Conservation (phyloP, 2,113 vertebrate genomes). For the Pungitius pungitius region DNA sequence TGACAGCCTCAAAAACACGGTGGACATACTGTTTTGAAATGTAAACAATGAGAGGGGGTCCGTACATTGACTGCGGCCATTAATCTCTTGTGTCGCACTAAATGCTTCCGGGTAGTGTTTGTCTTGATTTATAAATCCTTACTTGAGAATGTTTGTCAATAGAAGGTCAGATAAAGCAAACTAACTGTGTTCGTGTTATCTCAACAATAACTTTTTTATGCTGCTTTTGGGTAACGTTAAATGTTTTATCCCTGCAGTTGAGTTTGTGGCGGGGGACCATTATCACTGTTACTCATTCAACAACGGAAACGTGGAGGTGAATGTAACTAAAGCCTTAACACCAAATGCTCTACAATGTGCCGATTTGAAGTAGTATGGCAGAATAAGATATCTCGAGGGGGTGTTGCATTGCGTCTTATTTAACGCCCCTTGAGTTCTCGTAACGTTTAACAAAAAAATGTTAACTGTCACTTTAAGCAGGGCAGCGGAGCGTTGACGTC, state of each 20-base stretch:
- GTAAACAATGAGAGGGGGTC: constrained; percentile 78
- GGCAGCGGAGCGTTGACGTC: constrained; percentile 46
- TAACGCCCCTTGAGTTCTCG: rapidly evolving
- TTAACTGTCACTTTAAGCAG: constrained; percentile 56
- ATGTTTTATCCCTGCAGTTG: neutral
- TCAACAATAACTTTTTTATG: neutral
- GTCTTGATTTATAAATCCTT: neutral
- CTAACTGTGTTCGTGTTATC: neutral
- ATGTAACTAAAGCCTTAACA: neutral
- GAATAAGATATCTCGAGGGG: rapidly evolving
- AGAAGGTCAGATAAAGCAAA: neutral
- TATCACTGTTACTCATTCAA: constrained; percentile 58
- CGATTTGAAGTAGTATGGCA: neutral
- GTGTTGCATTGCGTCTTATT: neutral
- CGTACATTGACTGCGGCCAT: constrained; percentile 73
- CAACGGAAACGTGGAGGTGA: constrained; percentile 37
- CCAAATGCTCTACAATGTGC: neutral
- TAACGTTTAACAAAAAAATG: constrained; percentile 2
- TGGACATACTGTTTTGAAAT: constrained; percentile 57
- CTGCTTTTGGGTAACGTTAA: neutral
- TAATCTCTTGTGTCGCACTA: constrained; percentile 78
- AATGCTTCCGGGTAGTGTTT: constrained; percentile 72
- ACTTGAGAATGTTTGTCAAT: neutral
- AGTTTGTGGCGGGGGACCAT: constrained; percentile 40
- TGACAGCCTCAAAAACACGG: constrained; percentile 44